Conservation (phyloP, 2,797 vertebrate genomes). For the Phrynocephalus vlangalii region DNA sequence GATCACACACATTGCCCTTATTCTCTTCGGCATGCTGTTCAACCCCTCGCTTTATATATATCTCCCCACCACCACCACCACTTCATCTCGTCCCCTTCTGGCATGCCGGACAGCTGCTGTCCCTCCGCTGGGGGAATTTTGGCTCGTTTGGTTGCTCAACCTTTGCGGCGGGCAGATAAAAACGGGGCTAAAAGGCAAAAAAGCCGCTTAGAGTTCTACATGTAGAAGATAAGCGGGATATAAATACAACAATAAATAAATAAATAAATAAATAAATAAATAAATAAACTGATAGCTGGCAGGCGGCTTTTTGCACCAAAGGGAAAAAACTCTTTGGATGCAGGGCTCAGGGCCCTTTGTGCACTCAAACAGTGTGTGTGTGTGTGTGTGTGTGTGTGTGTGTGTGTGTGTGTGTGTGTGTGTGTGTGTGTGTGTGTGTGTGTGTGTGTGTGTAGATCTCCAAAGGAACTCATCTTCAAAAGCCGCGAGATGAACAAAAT, state of each 20-base stretch:
- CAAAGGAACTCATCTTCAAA: too few relatives aligned
- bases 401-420: too few relatives aligned
- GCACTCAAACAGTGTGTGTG: neutral
- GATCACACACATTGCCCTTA: neutral
- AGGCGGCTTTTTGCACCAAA: neutral
- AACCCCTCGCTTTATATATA: neutral
- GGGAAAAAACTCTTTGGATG: neutral
- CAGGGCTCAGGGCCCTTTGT: neutral
- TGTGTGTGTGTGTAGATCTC: neutral
- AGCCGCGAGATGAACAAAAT: neutral
- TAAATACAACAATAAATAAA: too few relatives aligned
- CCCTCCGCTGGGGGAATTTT: neutral
- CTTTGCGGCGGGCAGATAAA: constrained; percentile 8
- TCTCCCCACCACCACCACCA: neutral
- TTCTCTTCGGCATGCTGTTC: neutral
- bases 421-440: too few relatives aligned
- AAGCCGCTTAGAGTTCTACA: too few relatives aligned
- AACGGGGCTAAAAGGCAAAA: neutral
- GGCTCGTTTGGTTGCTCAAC: neutral
- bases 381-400: too few relatives aligned
- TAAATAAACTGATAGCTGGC: neutral
- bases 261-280: too few relatives aligned
- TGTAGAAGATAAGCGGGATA: too few relatives aligned
- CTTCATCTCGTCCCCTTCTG: too few relatives aligned
- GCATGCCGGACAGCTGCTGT: constrained; percentile 4